These are phyloP conservation scores for Carcharodon carcharias DNA, from an alignment of 2,797 vertebrate species.

Conservation along the genomic window DNA sequence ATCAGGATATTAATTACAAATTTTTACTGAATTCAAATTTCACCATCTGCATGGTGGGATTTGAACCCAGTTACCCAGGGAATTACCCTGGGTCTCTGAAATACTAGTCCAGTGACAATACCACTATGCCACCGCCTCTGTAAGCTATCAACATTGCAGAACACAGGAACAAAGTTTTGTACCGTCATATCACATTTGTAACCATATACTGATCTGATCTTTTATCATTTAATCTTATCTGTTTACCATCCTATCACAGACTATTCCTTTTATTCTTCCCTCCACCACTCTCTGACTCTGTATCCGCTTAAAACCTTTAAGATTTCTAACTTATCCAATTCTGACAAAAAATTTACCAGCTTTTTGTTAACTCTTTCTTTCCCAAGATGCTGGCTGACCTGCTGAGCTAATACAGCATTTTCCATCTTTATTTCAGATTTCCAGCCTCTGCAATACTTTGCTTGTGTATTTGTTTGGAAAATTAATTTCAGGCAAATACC, in stretches of 20 bases:
- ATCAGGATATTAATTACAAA: too few relatives aligned
- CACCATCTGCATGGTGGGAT: too few relatives aligned
- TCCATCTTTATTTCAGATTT: not conserved
- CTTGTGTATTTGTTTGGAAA: not conserved
- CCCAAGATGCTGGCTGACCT: not conserved
- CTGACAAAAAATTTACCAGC: not conserved
- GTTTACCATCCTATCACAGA: not conserved
- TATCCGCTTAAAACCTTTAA: too few relatives aligned
- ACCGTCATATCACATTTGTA: not conserved
- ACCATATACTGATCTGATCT: not conserved
- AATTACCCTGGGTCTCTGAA: too few relatives aligned
- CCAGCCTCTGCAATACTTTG: not conserved
- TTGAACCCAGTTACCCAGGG: too few relatives aligned
- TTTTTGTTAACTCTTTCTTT: not conserved
- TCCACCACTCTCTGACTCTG: too few relatives aligned
- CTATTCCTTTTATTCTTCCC: not conserved
- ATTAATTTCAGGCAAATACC: not conserved
- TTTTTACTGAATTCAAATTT: too few relatives aligned
- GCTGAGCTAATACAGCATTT: not conserved
- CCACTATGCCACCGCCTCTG: too few relatives aligned
- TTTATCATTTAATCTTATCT: not conserved
- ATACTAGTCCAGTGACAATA: too few relatives aligned
- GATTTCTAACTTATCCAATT: not conserved
- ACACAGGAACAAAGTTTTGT: not conserved
- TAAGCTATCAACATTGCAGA: not conserved